These are phyloP conservation scores for Psix sp. DNA, from an alignment of 1,140 invertebrate species.

Conservation along the genomic window DNA sequence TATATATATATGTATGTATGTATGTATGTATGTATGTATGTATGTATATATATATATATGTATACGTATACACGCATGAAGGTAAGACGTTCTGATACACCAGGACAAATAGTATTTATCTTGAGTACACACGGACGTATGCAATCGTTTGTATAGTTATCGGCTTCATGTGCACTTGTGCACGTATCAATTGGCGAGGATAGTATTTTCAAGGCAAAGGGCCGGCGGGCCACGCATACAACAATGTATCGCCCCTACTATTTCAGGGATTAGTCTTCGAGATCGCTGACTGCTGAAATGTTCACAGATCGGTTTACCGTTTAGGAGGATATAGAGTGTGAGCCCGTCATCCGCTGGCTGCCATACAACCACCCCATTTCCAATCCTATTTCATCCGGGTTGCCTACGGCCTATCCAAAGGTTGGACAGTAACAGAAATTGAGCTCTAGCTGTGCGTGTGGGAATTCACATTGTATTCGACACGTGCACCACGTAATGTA, in stretches of 20 bases:
- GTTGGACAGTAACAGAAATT: constrained; percentile 44
- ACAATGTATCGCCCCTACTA: constrained; percentile 71
- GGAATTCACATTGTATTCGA: constrained; percentile 74
- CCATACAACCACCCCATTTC: constrained; percentile 58
- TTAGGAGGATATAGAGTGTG: constrained; percentile 75
- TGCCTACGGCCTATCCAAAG: constrained; percentile 54
- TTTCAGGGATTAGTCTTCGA: constrained; percentile 74
- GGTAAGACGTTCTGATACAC: constrained; percentile 4
- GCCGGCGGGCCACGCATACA: constrained; percentile 45
- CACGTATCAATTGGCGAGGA: constrained; percentile 36
- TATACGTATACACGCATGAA: neutral
- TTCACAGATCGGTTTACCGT: constrained; percentile 78
- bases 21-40: constrained; percentile 42
- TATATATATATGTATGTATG: neutral
- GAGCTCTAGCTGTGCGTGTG: constrained; percentile 62
- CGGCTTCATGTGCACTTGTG: constrained; percentile 32
- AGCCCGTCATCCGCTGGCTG: constrained; percentile 64
- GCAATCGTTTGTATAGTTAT: constrained; percentile 16
- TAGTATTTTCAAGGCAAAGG: constrained; percentile 46
- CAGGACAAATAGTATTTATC: constrained; percentile 19
- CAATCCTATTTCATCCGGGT: constrained; percentile 55
- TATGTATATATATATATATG: constrained; percentile 2
- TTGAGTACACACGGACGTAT: constrained; percentile 9
- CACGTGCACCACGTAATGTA: constrained; percentile 71
- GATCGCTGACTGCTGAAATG: constrained; percentile 77